Base-by-base conservation (phyloP, 2,888 invertebrate species). In the Cetonia aurata region DNA sequence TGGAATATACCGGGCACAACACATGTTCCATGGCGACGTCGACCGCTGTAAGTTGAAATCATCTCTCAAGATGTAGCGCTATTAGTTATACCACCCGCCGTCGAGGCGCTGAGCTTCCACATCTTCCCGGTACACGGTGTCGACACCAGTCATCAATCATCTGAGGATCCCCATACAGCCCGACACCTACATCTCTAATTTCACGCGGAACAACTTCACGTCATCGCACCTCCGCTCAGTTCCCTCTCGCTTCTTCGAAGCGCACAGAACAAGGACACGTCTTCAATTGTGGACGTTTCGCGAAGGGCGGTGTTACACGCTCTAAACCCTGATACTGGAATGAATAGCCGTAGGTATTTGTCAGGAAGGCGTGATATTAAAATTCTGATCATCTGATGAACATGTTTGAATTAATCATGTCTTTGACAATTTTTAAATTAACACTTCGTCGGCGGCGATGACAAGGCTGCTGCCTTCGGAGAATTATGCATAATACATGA, bases 121-220 rank as follows among this genome's bases (percentile, higher is more conserved):
- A 80, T 82, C 83, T 82, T 82, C 79, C 80, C 79, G 77, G 57
- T 82, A 83, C 82, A 83, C 81, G 79, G 80, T 83, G 83, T 83
- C 81, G 83, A 83, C 83, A 83, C 80, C 78, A 75, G 77, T 81
- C 83, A 83, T 83, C 83, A 83, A 83, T 83, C 83, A 83, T 83
- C 77, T 72, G 71, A 73, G 79, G 77, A 81, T 78, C 81, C 80
- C 80, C 77, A 76, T 76, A 77, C 79, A 77, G 78, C 79, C 79
- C 78, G 78, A 79, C 79, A 79, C 79, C 79, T 79, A 37, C 37
- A 80, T 77, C 73, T 70, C 70, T 71, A 70, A 72, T 71, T 70
- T 71, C 71, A 69, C 56, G 57, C 46, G 71, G 73, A 73, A 67
- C 55, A 57, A 56, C 69, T 48, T 48, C 70, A 72, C 74, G 71